These are phyloP conservation scores for Apodemus sylvaticus DNA, from an alignment of 2,113 vertebrate genomes.

Conservation along the genomic window DNA sequence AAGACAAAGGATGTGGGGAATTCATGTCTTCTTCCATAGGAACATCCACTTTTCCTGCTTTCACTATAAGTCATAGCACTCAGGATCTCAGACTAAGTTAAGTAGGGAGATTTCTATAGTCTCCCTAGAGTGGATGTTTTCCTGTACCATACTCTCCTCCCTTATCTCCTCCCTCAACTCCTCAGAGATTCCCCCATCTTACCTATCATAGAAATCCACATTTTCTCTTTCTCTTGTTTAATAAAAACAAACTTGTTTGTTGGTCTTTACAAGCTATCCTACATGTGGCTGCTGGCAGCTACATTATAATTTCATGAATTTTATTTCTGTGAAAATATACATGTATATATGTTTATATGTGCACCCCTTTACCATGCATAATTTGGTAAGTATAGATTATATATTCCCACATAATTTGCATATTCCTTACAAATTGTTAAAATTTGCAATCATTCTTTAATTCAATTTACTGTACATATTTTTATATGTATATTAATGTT, in stretches of 20 bases:
- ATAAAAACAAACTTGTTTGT: not conserved
- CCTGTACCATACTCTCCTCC: not conserved
- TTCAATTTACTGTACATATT: not conserved
- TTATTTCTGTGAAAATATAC: not conserved
- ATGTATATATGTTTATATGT: not conserved
- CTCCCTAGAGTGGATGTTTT: not conserved
- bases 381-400: too few relatives aligned
- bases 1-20: not conserved
- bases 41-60: too few relatives aligned
- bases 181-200: too few relatives aligned
- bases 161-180: not conserved
- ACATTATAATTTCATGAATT: not conserved
- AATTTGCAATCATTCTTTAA: not conserved
- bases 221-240: not conserved
- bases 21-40: not conserved
- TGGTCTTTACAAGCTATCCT: not conserved
- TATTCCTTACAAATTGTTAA: not conserved
- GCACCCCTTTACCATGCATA: not conserved
- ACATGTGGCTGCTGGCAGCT: too few relatives aligned
- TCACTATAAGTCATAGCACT: not conserved
- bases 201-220: not conserved
- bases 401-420: not conserved
- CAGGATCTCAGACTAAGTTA: not conserved
- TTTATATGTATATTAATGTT: not conserved
- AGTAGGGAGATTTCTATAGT: not conserved